Percentiles rank a stretch among this genome's conserved stretches.
These are phyloP conservation scores for Crenuchus spilurus DNA, from an alignment of 2,797 vertebrate genomes.

Conservation along the genomic window DNA sequence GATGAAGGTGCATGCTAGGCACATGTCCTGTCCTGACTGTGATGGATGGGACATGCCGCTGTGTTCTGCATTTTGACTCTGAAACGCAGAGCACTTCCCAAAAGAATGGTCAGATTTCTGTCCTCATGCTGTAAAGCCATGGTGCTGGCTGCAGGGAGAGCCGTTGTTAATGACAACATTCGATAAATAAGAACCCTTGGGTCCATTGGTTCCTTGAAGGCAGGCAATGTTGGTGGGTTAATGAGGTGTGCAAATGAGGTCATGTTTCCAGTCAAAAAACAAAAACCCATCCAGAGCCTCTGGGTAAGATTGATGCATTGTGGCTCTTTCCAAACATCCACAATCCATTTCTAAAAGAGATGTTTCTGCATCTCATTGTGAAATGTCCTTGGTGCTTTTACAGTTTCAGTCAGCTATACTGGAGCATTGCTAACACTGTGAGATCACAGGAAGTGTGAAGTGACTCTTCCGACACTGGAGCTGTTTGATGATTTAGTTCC, in stretches of 20 bases:
- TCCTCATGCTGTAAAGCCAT: conserved; percentile 21
- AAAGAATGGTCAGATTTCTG: conserved; percentile 3
- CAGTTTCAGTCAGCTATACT: conserved; percentile 5
- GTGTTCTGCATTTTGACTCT: conserved; percentile 25
- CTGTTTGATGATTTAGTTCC: conserved; percentile 7
- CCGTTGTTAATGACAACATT: conserved; percentile 29
- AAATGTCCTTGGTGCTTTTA: conserved; percentile 19
- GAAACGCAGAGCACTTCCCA: conserved; percentile 5
- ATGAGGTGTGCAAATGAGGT: conserved; percentile 57
- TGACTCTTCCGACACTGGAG: neutral
- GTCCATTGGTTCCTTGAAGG: conserved; percentile 31
- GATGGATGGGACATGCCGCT: conserved; percentile 25
- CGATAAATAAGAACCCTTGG: conserved; percentile 48
- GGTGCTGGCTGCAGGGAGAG: conserved; percentile 16
- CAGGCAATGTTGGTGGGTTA: conserved; percentile 43
- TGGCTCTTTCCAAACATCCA: conserved; percentile 39
- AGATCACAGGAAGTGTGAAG: neutral
- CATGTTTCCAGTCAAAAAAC: conserved; percentile 47
- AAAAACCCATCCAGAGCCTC: conserved; percentile 40
- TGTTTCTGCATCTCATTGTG: conserved; percentile 33
- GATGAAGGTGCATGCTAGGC: conserved; percentile 30
- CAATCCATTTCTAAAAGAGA: conserved; percentile 33
- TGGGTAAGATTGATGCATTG: conserved; percentile 44
- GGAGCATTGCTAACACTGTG: conserved; percentile 4
- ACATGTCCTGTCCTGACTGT: conserved; percentile 6